Percentiles rank a stretch among this genome's conserved stretches.
phyloP scores from a whole-genome alignment of 2,113 vertebrate genomes.

The Cyprinodon brontotheroides region DNA sequence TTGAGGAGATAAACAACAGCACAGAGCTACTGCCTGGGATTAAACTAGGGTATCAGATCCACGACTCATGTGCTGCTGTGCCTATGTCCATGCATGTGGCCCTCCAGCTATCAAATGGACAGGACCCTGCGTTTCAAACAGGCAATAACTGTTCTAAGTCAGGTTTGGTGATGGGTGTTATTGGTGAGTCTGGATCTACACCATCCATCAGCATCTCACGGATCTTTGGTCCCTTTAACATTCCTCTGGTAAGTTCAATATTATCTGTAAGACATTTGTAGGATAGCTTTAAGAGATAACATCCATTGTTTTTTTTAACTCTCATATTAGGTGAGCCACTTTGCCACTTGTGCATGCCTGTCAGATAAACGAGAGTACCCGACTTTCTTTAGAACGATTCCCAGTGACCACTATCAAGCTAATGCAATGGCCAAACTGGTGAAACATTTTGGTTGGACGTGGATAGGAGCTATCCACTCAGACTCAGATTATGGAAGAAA shows the following conservation, averaged over 20 bases:
- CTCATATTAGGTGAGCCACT: too few relatives aligned
- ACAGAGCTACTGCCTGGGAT: conserved; percentile 65
- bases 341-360: conserved; percentile 65
- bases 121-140: conserved; percentile 28
- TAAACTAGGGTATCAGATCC: conserved; percentile 71
- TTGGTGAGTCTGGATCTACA: conserved; percentile 77
- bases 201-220: conserved; percentile 72
- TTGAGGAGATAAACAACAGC: conserved; percentile 78
- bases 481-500: too few relatives aligned
- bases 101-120: conserved; percentile 66
- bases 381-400: conserved; percentile 77
- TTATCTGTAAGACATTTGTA: conserved; percentile 38
- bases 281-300: too few relatives aligned
- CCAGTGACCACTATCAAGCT: conserved; percentile 79
- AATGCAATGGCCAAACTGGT: conserved; percentile 69
- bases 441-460: conserved; percentile 31
- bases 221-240: conserved; percentile 63
- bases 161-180: conserved; percentile 50
- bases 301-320: not conserved
- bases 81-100: conserved; percentile 51
- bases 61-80: conserved; percentile 71
- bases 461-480: too few relatives aligned
- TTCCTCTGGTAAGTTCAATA: conserved; percentile 46
- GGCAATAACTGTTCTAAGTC: conserved; percentile 31
- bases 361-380: conserved; percentile 76